Evolutionary conservation across 2,113 vertebrate genomes (phyloP).

Genomic region (Pyxicephalus adspersus): DNA sequence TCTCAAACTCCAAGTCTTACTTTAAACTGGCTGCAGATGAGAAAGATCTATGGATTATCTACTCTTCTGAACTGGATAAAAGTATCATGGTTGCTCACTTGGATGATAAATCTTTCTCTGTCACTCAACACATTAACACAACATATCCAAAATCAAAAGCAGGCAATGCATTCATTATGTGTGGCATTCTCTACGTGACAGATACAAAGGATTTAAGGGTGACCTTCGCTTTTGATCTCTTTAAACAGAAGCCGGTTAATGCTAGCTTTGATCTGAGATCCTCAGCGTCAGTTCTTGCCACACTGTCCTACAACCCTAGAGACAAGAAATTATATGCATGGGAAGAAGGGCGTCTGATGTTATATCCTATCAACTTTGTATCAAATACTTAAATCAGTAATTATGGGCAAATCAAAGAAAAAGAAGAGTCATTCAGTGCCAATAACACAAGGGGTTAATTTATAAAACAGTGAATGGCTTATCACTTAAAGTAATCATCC

Average conservation of each 20-base stretch:
- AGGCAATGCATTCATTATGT: conserved; percentile 89
- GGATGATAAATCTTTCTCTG: conserved; percentile 82
- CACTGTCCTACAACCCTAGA: conserved; percentile 88
- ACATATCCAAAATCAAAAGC: conserved; percentile 91
- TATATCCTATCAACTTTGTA: conserved; percentile 81
- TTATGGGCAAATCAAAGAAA: too few relatives aligned
- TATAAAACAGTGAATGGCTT: too few relatives aligned
- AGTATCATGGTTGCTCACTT: conserved; percentile 86
- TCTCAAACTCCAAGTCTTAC: conserved; percentile 92
- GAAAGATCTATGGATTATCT: conserved; percentile 91
- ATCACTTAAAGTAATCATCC: too few relatives aligned
- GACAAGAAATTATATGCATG: conserved; percentile 86
- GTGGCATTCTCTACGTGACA: conserved; percentile 87
- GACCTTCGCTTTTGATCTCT: conserved; percentile 87
- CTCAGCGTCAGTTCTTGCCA: conserved; percentile 84
- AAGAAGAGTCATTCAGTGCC: too few relatives aligned
- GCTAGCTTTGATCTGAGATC: conserved; percentile 84
- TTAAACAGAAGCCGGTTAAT: conserved; percentile 81
- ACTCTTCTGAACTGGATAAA: conserved; percentile 82
- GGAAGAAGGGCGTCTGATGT: conserved; percentile 84
- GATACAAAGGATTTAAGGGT: conserved; percentile 86
- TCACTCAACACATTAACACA: conserved; percentile 80
- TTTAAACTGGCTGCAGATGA: conserved; percentile 92
- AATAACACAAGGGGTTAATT: too few relatives aligned
- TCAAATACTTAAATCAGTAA: conserved; percentile 59